Percentiles rank a stretch among this genome's conserved stretches.
These are phyloP conservation scores for Hecatera dysodea DNA, from an alignment of 2,888 invertebrate genomes.

Conservation along the genomic window DNA sequence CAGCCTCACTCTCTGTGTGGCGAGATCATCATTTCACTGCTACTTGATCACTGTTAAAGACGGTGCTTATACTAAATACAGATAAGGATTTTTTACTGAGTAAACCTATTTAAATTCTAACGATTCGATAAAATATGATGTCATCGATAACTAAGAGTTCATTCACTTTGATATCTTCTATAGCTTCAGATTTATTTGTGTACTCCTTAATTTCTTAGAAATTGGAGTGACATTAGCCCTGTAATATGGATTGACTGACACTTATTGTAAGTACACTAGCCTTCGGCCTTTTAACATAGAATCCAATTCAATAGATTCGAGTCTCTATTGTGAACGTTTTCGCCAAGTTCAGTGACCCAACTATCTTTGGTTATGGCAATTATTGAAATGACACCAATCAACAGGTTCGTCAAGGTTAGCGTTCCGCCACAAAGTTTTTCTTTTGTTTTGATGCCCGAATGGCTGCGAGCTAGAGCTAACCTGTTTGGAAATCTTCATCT, in stretches of 20 bases:
- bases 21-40: slow-evolving; percentile 45
- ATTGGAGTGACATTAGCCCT: slow-evolving; percentile 25
- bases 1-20: slow-evolving; percentile 56
- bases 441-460: slow-evolving; percentile 52
- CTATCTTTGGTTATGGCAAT: slow-evolving; percentile 50
- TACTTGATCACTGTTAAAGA: slow-evolving; percentile 23
- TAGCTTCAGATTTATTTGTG: neutral
- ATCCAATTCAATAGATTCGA: slow-evolving; percentile 31
- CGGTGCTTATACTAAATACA: slow-evolving; percentile 18
- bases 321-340: slow-evolving; percentile 37
- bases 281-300: slow-evolving; percentile 30
- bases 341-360: slow-evolving; percentile 42
- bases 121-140: neutral
- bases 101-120: neutral
- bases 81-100: neutral
- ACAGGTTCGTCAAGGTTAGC: slow-evolving; percentile 60
- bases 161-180: slow-evolving; percentile 18
- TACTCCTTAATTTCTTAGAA: slow-evolving; percentile 9
- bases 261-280: slow-evolving; percentile 42
- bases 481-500: slow-evolving; percentile 40
- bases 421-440: slow-evolving; percentile 38
- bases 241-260: slow-evolving; percentile 32
- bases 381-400: slow-evolving; percentile 61
- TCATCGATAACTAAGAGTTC: slow-evolving; percentile 17
- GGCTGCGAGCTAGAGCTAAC: slow-evolving; percentile 39